Conservation (phyloP, 1,140 invertebrate genomes). For the Leptinotarsa defecta region DNA sequence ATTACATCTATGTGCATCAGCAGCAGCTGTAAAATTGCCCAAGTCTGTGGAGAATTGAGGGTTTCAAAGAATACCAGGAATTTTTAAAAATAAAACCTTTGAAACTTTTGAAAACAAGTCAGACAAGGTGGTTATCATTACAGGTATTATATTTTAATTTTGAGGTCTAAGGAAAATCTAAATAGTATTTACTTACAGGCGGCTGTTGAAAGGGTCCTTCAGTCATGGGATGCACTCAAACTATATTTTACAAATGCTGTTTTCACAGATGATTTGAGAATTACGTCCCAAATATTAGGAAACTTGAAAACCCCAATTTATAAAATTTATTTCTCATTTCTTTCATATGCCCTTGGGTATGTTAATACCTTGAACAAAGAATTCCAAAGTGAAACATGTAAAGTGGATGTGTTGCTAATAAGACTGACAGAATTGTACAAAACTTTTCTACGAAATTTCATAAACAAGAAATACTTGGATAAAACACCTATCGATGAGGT, state of each 20-base stretch:
- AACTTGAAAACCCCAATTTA: constrained; percentile 10
- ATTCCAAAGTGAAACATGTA: constrained; percentile 5
- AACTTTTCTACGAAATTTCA: constrained; percentile 2
- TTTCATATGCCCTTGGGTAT: neutral
- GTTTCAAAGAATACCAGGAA: constrained; percentile 21
- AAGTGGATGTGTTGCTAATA: neutral
- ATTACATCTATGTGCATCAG: constrained; percentile 26
- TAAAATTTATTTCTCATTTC: constrained; percentile 16
- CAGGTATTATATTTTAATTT: neutral
- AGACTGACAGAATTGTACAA: constrained; percentile 4
- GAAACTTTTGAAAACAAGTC: constrained; percentile 12
- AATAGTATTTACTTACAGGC: constrained; percentile 11
- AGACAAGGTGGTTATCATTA: constrained; percentile 29
- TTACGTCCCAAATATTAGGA: neutral
- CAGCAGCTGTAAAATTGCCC: constrained; percentile 14
- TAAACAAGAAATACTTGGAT: constrained; percentile 8
- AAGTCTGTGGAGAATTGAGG: constrained; percentile 11
- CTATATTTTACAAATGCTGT: constrained; percentile 5
- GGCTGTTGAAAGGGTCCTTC: neutral
- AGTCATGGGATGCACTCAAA: neutral
- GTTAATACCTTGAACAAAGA: constrained; percentile 8
- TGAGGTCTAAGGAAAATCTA: neutral
- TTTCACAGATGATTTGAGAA: neutral
- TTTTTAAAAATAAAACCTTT: constrained; percentile 20
- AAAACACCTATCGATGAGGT: neutral